phyloP scores from a whole-genome alignment of 2,888 invertebrate species.

The Philaethria dido region DNA sequence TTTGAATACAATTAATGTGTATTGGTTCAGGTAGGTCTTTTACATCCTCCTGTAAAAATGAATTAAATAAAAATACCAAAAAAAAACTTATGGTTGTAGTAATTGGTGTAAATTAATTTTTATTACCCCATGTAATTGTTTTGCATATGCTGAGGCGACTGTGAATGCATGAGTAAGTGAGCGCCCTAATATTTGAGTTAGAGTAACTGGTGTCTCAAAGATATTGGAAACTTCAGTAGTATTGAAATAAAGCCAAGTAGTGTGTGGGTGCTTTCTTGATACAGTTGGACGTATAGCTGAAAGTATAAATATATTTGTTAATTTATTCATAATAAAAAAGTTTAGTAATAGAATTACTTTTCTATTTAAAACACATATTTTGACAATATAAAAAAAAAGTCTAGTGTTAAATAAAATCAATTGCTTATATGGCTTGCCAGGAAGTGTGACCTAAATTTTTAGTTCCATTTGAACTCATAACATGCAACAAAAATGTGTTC shows the following conservation, averaged over 20 bases:
- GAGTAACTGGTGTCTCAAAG: conserved; percentile 87
- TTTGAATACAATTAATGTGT: conserved; percentile 92
- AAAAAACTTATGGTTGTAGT: conserved; percentile 32
- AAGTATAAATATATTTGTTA: conserved; percentile 40
- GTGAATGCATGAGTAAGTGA: conserved; percentile 90
- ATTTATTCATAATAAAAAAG: neutral
- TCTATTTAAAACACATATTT: too few species aligned
- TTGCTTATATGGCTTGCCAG: too few species aligned
- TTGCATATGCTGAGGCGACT: conserved; percentile 90
- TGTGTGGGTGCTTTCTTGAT: conserved; percentile 87
- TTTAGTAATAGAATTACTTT: too few species aligned
- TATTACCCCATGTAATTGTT: conserved; percentile 87
- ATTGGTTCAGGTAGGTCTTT: conserved; percentile 89
- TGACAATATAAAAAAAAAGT: too few species aligned
- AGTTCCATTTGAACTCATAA: too few species aligned
- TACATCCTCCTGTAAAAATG: conserved; percentile 80
- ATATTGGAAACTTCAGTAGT: conserved; percentile 86
- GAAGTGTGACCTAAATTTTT: too few species aligned
- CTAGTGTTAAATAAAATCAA: too few species aligned
- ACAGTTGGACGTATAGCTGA: conserved; percentile 79
- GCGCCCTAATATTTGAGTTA: conserved; percentile 87
- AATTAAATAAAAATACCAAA: conserved; percentile 35
- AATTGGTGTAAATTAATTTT: conserved; percentile 36
- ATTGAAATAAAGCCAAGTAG: conserved; percentile 89
- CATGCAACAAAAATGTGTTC: too few species aligned